Percentiles rank a stretch among this genome's conserved stretches.
Conservation (phyloP, 2,113 vertebrate species). For the Osmerus mordax region DNA sequence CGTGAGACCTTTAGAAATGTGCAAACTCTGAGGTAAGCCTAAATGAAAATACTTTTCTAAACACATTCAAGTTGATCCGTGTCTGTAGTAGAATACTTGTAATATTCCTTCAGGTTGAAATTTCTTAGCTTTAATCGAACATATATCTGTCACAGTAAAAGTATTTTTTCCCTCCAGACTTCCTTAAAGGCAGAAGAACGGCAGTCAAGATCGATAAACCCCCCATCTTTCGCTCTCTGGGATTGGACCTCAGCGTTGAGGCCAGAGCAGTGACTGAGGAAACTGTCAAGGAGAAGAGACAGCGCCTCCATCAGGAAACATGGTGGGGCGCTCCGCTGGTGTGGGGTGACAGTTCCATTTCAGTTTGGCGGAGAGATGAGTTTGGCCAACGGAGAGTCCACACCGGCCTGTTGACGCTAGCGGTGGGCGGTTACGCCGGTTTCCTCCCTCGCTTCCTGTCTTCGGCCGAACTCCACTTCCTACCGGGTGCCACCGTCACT, state of each 20-base stretch:
- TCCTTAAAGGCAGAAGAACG: conserved; percentile 43
- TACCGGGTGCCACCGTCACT: conserved; percentile 65
- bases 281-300: neutral
- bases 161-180: conserved; percentile 48
- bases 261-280: conserved; percentile 7
- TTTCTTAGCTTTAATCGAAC: neutral
- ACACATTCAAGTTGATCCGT: neutral
- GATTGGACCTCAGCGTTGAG: neutral
- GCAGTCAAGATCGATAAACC: conserved; percentile 10
- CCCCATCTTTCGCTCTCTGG: conserved; percentile 21
- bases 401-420: conserved; percentile 68
- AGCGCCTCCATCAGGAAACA: conserved; percentile 50
- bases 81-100: neutral
- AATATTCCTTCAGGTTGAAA: neutral
- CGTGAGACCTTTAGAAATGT: too few species aligned
- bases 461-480: conserved; percentile 71
- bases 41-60: too few species aligned
- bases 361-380: conserved; percentile 54
- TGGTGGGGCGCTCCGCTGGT: conserved; percentile 77
- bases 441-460: conserved; percentile 64
- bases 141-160: neutral
- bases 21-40: too few species aligned
- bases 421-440: conserved; percentile 69
- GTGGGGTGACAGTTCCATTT: conserved; percentile 74
- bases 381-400: conserved; percentile 61